Conservation (phyloP, 2,797 vertebrate genomes). For the Rhinatrema bivittatum region DNA sequence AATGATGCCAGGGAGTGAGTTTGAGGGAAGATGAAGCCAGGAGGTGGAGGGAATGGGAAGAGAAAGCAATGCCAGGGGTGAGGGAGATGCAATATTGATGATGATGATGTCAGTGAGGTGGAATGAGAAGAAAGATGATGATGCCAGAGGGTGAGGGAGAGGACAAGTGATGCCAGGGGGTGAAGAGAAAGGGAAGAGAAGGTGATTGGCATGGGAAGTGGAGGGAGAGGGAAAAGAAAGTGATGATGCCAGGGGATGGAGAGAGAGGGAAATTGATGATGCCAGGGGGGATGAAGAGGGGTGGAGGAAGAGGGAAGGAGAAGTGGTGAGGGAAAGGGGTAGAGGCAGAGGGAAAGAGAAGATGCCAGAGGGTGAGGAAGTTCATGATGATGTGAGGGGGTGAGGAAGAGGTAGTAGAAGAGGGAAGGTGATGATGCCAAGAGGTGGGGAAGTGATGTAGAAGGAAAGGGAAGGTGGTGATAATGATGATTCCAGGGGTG, state of each 20-base stretch:
- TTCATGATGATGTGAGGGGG: not conserved
- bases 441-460: no score
- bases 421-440: no score
- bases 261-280: not conserved
- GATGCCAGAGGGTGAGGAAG: not conserved
- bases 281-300: not conserved
- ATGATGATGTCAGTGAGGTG: no score
- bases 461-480: no score
- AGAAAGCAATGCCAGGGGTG: no score
- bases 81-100: no score
- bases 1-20: no score
- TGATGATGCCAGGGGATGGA: not conserved
- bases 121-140: no score
- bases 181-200: not conserved
- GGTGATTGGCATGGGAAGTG: no score
- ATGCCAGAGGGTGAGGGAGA: not conserved
- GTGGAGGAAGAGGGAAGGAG: not conserved
- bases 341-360: not conserved
- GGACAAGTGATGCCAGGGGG: not conserved
- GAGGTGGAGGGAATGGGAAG: not conserved
- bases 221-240: not conserved
- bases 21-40: no score
- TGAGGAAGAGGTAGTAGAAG: no score
- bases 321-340: not conserved
- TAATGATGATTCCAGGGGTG: not conserved